Base-by-base conservation (phyloP, 2,113 vertebrate genomes). In the Arothron firmamentum region DNA sequence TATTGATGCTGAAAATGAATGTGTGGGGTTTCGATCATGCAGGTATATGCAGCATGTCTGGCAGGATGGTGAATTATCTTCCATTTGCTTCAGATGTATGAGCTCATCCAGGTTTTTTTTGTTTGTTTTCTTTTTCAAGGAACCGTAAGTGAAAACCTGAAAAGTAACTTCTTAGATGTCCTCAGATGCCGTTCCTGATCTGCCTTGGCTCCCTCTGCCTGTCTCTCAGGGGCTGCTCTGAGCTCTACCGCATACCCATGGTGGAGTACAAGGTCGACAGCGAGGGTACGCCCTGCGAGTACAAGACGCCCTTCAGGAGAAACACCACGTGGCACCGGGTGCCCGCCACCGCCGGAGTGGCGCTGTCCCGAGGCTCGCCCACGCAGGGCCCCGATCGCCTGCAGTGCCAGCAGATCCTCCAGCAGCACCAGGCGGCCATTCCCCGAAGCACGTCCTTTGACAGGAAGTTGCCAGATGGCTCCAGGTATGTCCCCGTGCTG, bases 181-280 rank as follows among this genome's bases (percentile, higher is more conserved):
- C 43, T 45, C 14, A 4, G 43, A 45, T 17, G 1, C 6, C 3
- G 5, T 45, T 15, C 3, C 43, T 2, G 43, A 45, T 17, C 11
- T 3, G 16, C 6, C 43, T 65, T 56, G 20, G 51, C 71, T 49
- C 50, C 23, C 31, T 20, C 25, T 42, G 16, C 17, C 47, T 43
- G 49, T 58, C 9, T 53, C 52, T 45, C 76, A 97, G 96, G 88
- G 96, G 96, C 57, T 98, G 94, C 78, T 98, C 96, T 2, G 96
- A 98, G 88, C 94, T 98, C 17, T 97, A 95, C 88, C 93, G 96
- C 62, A 96, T 98, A 67, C 96, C 96, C 56, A 94, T 98, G 95
- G 96, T 98, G 70, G 96, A 98, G 79, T 98, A 98, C 82, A 98
- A 98, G 82, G 92, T 98, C 18, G 95, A 98, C 92, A 98, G 94